These are phyloP conservation scores for Acanthiza pusilla DNA, from an alignment of 2,797 vertebrate genomes.

Conservation along the genomic window DNA sequence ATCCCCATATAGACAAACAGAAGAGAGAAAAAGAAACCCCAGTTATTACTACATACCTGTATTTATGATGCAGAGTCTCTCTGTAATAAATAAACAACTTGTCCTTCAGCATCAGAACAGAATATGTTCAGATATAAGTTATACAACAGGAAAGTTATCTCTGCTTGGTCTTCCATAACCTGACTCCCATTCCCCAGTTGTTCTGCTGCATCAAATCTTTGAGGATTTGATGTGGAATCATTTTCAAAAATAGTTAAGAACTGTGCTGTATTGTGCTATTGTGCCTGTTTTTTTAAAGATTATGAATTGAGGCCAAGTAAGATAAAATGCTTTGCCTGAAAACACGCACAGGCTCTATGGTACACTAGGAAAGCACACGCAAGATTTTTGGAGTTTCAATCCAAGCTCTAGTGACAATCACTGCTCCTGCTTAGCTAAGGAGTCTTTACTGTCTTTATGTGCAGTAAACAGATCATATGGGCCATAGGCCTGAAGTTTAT, in stretches of 20 bases:
- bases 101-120: neutral
- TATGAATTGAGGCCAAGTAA: neutral
- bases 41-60: neutral
- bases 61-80: neutral
- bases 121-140: neutral
- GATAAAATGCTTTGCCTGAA: neutral
- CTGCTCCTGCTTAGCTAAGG: neutral
- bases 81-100: neutral
- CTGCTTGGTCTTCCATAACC: neutral
- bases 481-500: constrained; percentile 17
- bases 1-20: neutral
- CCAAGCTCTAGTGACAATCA: neutral
- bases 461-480: neutral
- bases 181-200: neutral
- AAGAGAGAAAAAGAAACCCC: neutral
- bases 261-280: neutral
- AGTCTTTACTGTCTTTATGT: neutral
- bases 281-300: neutral
- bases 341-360: neutral
- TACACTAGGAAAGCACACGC: neutral
- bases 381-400: neutral
- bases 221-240: neutral
- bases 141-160: neutral
- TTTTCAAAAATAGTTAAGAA: neutral
- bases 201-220: neutral